Conservation (phyloP, 2,113 vertebrate species). For the Caranx ignobilis region DNA sequence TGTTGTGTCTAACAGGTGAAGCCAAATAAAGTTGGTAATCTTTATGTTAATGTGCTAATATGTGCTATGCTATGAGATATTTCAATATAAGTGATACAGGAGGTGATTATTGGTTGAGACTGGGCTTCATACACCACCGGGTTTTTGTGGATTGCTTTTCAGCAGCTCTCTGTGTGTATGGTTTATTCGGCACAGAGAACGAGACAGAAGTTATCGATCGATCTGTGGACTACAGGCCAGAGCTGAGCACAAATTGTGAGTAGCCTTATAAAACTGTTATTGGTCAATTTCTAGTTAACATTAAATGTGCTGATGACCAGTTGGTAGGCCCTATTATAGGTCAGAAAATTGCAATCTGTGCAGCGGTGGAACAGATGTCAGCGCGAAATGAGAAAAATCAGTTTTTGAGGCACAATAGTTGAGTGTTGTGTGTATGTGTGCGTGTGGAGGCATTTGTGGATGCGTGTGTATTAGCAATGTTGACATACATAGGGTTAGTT, state of each 20-base stretch:
- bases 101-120: not conserved
- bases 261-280: slow-evolving; percentile 65
- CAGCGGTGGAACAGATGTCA: slow-evolving; percentile 67
- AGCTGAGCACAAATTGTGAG: slow-evolving; percentile 54
- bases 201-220: slow-evolving; percentile 68
- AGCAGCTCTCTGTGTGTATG: slow-evolving; percentile 4
- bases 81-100: not conserved
- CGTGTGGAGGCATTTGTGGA: not conserved
- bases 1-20: not conserved
- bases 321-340: slow-evolving; percentile 65
- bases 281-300: slow-evolving; percentile 75
- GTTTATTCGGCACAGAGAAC: slow-evolving; percentile 53
- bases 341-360: slow-evolving; percentile 76
- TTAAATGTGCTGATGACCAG: slow-evolving; percentile 69
- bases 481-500: slow-evolving; percentile 22
- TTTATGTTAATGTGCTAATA: slow-evolving; percentile 37
- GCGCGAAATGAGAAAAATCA: slow-evolving; percentile 70
- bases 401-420: slow-evolving; percentile 38
- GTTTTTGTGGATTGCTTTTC: slow-evolving; percentile 41
- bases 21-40: slow-evolving; percentile 22
- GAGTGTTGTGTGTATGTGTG: not conserved
- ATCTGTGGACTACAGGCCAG: slow-evolving; percentile 55
- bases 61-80: not conserved
- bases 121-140: slow-evolving; percentile 2
- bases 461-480: slow-evolving; percentile 1